These are phyloP conservation scores for Lateolabrax maculatus DNA, from an alignment of 2,797 vertebrate genomes.

Conservation along the genomic window DNA sequence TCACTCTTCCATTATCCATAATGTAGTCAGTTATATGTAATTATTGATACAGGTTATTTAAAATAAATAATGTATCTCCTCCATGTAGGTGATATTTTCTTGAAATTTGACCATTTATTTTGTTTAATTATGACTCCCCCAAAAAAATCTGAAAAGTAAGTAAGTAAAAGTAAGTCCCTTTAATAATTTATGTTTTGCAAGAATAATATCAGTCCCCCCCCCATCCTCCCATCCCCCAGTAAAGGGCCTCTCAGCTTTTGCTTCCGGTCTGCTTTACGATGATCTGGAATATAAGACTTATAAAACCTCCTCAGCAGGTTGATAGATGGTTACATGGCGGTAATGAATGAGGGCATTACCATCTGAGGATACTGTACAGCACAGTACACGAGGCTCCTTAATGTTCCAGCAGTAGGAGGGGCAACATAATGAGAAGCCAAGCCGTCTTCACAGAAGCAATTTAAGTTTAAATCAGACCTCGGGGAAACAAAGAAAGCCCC, in stretches of 20 bases:
- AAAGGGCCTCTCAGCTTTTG: conserved; percentile 16
- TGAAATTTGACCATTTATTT: background rate
- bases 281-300: conserved; percentile 67
- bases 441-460: conserved; percentile 81
- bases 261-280: conserved; percentile 45
- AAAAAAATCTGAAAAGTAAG: too few relatives aligned
- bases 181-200: background rate
- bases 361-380: conserved; percentile 54
- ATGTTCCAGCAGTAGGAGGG: conserved; percentile 71
- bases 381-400: conserved; percentile 58
- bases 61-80: background rate
- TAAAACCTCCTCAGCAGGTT: conserved; percentile 52
- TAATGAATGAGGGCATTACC: conserved; percentile 79
- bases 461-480: conserved; percentile 86
- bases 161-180: background rate
- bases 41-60: background rate
- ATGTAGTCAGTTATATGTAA: background rate
- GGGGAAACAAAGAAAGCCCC: conserved; percentile 78
- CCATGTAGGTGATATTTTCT: background rate
- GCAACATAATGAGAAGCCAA: conserved; percentile 74
- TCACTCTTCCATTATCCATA: background rate
- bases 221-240: too few relatives aligned
- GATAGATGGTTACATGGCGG: conserved; percentile 59
- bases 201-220: conserved; percentile 9
- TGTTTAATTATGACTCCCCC: background rate